Evolutionary conservation across 2,113 vertebrate genomes (phyloP).

Genomic region (Nettapus auritus): DNA sequence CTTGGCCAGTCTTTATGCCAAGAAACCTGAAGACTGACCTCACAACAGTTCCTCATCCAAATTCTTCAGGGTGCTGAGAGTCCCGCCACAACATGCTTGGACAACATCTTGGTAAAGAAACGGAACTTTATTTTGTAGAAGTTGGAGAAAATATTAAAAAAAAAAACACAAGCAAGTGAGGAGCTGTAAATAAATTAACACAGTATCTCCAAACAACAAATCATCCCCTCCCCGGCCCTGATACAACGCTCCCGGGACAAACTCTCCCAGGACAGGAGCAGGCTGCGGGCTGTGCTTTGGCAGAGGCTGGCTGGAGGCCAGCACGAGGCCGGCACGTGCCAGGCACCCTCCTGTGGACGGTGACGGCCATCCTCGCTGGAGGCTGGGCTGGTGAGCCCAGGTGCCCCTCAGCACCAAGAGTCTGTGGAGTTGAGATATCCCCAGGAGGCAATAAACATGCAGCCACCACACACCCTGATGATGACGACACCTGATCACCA

Average conservation of each 20-base stretch:
- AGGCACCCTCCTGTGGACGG: not conserved
- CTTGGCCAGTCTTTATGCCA: not conserved
- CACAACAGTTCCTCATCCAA: not conserved
- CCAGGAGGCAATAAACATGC: rapidly evolving
- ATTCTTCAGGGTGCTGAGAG: not conserved
- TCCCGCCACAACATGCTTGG: not conserved
- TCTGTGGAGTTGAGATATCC: not conserved
- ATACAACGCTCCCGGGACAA: rapidly evolving
- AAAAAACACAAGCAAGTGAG: not conserved
- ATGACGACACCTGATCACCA: rapidly evolving
- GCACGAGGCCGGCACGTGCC: not conserved
- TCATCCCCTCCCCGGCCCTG: not conserved
- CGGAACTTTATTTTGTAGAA: constrained; percentile 14
- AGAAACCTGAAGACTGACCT: not conserved
- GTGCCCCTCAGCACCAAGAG: not conserved
- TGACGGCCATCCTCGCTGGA: not conserved
- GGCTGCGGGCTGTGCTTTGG: not conserved
- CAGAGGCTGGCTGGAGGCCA: not conserved
- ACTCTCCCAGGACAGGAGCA: not conserved
- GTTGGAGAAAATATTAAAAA: not conserved
- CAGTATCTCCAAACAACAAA: rapidly evolving
- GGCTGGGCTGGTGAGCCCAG: not conserved
- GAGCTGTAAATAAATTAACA: not conserved
- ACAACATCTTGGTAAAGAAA: not conserved
- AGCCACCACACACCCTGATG: not conserved